Evolutionary conservation across 2,113 vertebrate genomes (phyloP).

Genomic region (Bungarus multicinctus): DNA sequence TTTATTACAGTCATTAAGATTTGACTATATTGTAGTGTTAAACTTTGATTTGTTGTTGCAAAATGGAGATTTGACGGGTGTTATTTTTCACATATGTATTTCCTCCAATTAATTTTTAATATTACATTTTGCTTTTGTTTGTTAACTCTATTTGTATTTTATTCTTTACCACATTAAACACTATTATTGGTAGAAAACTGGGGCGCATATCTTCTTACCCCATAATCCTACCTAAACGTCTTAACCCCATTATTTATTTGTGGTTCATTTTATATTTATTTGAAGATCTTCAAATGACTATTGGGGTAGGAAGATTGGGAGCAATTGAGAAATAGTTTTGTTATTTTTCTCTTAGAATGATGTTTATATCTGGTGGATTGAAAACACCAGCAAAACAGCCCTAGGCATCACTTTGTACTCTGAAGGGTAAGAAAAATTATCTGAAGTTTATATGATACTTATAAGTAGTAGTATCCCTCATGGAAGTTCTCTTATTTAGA

Average conservation of each 20-base stretch:
- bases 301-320: not conserved
- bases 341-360: not conserved
- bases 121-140: not conserved
- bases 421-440: not conserved
- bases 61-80: not conserved
- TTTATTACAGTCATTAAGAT: not conserved
- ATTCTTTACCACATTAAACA: not conserved
- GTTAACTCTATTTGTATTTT: not conserved
- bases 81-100: not conserved
- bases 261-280: not conserved
- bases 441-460: not conserved
- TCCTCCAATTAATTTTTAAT: not conserved
- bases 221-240: not conserved
- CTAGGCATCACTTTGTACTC: not conserved
- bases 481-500: not conserved
- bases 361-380: not conserved
- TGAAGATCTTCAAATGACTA: not conserved
- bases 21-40: not conserved
- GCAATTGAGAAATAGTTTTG: not conserved
- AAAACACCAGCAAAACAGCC: not conserved
- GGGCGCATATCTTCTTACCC: not conserved
- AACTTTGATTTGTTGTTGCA: not conserved
- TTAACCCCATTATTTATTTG: not conserved
- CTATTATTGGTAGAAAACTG: not conserved
- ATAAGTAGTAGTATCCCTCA: not conserved